These are phyloP conservation scores for Chaetodon trifasciatus DNA, from an alignment of 2,797 vertebrate genomes.

Conservation along the genomic window DNA sequence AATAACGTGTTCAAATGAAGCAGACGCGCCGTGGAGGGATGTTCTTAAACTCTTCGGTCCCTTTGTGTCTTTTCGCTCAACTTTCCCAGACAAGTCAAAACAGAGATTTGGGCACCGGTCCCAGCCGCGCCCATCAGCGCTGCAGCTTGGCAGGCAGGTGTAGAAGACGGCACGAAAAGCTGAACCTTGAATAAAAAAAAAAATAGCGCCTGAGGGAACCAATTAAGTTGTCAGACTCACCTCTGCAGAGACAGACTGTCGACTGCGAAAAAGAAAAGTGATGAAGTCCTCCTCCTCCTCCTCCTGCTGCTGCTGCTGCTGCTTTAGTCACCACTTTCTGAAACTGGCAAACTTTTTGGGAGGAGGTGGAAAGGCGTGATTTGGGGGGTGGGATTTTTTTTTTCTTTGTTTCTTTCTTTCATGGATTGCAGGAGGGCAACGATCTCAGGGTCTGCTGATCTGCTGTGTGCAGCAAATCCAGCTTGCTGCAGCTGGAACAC, in stretches of 20 bases:
- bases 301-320: constrained; percentile 22
- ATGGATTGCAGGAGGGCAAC: constrained; percentile 34
- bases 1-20: constrained; percentile 41
- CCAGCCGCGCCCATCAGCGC: constrained; percentile 82
- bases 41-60: constrained; percentile 70
- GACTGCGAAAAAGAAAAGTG: constrained; percentile 37
- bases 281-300: constrained; percentile 48
- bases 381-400: constrained; percentile 12
- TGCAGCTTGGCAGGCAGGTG: constrained; percentile 78
- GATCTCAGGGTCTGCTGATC: constrained; percentile 32
- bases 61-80: constrained; percentile 71
- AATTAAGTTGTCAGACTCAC: constrained; percentile 64
- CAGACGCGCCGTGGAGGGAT: constrained; percentile 59
- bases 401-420: constrained; percentile 9
- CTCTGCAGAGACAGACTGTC: constrained; percentile 54
- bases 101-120: constrained; percentile 76
- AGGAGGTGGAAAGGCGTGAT: constrained; percentile 50
- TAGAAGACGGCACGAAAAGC: constrained; percentile 57
- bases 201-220: constrained; percentile 70
- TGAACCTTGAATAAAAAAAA: constrained; percentile 55
- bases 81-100: constrained; percentile 82
- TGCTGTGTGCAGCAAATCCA: constrained; percentile 47
- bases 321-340: constrained; percentile 39
- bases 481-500: constrained; percentile 60
- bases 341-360: constrained; percentile 54